Base-by-base conservation (phyloP, 2,113 vertebrate genomes). In the Centropus unirufus region DNA sequence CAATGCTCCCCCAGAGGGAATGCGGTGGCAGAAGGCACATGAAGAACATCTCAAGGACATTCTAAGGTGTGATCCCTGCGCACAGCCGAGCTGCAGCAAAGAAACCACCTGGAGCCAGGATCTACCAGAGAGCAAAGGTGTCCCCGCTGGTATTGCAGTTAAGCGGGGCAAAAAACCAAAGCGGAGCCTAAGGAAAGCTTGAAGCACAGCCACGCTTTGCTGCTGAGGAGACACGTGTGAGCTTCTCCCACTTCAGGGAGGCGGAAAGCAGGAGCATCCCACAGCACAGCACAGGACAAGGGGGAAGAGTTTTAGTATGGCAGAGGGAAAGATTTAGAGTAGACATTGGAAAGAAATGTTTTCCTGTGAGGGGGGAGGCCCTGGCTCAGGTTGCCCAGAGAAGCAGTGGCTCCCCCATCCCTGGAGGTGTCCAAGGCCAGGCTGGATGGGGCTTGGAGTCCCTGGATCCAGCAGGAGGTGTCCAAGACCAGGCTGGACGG, bases 11-110 rank as follows among this genome's bases (percentile, higher is more conserved):
- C 5, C 20, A 51, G 21, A 42, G 26, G 30, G 55, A 42, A 8
- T 6, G 40, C 1, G 1, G 9, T 5, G 64, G 47, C 30, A 49
- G 40, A 2, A 0, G 27, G 55, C 17, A 12, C 29, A 17, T 3
- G 0, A 26, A 36, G 29, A 32, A 17, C 34, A 12, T 26, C 44
- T 27, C 13, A 5, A 30, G 67, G 39, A 14, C 52, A 30, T 66
- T 15, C 17, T 18, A 20, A 34, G 8, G 21, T 0, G 1, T 6
- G n/a, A 24, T 24, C 58, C 32, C 44, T 14, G 52, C 51, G 8
- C 26, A 4, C 16, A 16, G 36, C 19, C 32, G 11, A 36, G 66
- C 27, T 52, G 49, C 62, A 62, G 52, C 20, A 14, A 83, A 57
- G 39, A 32, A 64, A 44, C 12, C 47, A 30, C 39, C 32, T 6